Conservation (phyloP, 2,888 invertebrate genomes). For the Eilema sororculum region DNA sequence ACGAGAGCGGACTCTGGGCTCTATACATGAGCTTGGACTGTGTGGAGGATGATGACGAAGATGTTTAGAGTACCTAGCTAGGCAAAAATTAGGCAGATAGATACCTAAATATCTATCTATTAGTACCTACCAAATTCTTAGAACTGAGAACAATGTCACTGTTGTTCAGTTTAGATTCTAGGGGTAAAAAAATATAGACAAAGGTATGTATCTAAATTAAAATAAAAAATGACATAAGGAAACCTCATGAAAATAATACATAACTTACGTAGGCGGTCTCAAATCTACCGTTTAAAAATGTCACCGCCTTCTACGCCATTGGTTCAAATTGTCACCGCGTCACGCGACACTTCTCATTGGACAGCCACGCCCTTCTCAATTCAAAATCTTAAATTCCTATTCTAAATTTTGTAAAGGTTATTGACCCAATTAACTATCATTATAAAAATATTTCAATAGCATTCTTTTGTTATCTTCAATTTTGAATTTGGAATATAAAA, state of each 20-base stretch:
- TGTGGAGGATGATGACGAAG: neutral
- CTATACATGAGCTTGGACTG: no score
- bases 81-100: no score
- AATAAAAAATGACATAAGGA: slow-evolving; percentile 13
- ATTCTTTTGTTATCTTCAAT: neutral
- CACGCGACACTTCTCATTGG: slow-evolving; percentile 82
- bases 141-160: neutral
- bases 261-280: slow-evolving; percentile 65
- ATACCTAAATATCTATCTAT: neutral
- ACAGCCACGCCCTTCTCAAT: slow-evolving; percentile 70
- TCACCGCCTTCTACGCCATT: slow-evolving; percentile 75
- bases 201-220: neutral
- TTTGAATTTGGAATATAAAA: neutral
- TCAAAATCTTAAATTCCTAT: slow-evolving; percentile 40
- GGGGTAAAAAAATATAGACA: no score
- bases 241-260: slow-evolving; percentile 22
- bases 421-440: neutral
- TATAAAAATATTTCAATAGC: neutral
- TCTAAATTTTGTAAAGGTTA: slow-evolving; percentile 39
- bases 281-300: slow-evolving; percentile 74
- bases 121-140: neutral
- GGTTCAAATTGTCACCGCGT: slow-evolving; percentile 83
- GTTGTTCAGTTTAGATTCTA: no score
- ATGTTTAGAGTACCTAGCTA: no score
- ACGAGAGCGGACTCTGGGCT: no score